These are phyloP conservation scores for Scytalopus superciliaris DNA, from an alignment of 2,113 vertebrate genomes.

Conservation along the genomic window DNA sequence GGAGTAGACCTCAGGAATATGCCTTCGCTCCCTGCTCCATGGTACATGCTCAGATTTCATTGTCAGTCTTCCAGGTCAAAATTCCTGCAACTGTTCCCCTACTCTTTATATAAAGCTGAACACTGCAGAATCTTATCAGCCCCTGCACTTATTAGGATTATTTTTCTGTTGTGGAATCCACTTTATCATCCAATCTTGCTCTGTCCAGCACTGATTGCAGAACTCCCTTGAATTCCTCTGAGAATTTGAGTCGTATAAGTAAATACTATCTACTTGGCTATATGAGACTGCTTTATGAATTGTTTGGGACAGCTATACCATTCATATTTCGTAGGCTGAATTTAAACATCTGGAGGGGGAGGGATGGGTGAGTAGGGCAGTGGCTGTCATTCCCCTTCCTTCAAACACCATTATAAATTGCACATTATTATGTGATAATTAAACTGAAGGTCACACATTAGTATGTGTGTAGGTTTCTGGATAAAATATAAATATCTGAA, in stretches of 20 bases:
- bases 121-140: background rate
- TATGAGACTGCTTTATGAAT: background rate
- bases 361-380: background rate
- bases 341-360: rapidly evolving
- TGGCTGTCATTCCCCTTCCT: background rate
- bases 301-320: background rate
- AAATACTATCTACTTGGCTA: background rate
- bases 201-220: background rate
- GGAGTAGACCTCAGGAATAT: background rate
- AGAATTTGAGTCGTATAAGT: background rate
- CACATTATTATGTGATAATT: background rate
- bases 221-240: background rate
- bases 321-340: background rate
- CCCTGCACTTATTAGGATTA: background rate
- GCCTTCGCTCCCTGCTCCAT: background rate
- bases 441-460: background rate
- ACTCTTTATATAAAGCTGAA: background rate
- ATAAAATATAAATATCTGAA: background rate
- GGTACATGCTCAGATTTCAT: background rate
- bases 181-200: background rate
- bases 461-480: background rate
- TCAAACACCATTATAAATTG: background rate
- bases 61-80: background rate
- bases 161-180: background rate
- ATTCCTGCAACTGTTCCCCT: background rate